phyloP scores from a whole-genome alignment of 1,140 invertebrate species.

The Linepithema humile region DNA sequence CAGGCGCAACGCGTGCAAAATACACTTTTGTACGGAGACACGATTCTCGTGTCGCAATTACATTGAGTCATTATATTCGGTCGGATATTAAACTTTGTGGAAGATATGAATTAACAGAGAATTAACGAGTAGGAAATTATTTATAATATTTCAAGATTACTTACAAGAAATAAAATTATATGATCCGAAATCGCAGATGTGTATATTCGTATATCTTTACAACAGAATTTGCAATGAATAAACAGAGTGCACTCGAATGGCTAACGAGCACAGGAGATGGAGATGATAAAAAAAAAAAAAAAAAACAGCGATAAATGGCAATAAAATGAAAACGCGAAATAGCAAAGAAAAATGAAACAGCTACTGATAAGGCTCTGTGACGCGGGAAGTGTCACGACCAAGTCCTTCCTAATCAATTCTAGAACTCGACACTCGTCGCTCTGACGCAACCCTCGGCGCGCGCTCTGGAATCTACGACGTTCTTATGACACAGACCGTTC shows the following conservation, averaged over 20 bases:
- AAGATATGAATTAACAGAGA: slow-evolving; percentile 1
- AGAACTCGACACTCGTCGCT: background rate
- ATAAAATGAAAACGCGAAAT: background rate
- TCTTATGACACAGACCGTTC: no score
- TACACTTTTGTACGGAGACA: background rate
- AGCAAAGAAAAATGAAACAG: background rate
- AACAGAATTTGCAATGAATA: no score
- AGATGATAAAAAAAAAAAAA: background rate
- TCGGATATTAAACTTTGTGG: background rate
- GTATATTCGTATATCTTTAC: no score
- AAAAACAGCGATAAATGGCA: background rate
- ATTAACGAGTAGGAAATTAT: background rate
- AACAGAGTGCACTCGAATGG: no score
- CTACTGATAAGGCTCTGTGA: background rate
- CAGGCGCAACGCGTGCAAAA: background rate
- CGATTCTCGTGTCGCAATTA: background rate
- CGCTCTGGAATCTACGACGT: background rate
- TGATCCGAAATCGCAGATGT: no score
- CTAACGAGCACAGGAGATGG: no score
- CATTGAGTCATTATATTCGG: background rate
- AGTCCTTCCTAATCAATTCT: slow-evolving; percentile 9
- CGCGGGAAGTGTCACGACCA: background rate
- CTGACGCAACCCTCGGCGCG: background rate
- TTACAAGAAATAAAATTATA: background rate
- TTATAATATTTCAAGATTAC: no score